Base-by-base conservation (phyloP, 2,888 invertebrate species). In the Lasioglossum lativentre region DNA sequence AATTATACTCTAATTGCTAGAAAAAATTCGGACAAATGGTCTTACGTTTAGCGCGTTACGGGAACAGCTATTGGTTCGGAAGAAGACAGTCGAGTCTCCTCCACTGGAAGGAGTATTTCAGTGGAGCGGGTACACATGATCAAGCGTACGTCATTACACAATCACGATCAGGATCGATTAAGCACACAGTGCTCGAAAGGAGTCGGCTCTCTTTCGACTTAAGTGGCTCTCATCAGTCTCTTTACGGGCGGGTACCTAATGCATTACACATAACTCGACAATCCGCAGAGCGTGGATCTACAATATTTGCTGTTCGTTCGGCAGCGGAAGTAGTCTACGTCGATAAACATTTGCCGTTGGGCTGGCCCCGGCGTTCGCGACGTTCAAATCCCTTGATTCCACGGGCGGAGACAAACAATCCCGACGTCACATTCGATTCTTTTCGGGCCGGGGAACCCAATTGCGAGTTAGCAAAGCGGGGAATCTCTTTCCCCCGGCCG, bases 381-480 rank as follows among this genome's bases (percentile, higher is more conserved):
- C 38, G 70, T 40, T 40, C 70, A 4, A n/a, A 70, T 70, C 70
- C 40, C 59, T 38, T 75, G 27, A 59, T 40, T 75, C 27, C 45
- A 23, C 38, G 47, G n/a, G 6, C 38, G 14, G 27, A 12, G 70
- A 68, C 30, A 40, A 68, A 76, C 66, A 52, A 68, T 34, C 42
- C 27, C 52, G n/a, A 47, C 68, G 52, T 70, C 77, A 42, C 81
- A 8, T 42, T 71, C 70, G 80, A 80, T 79, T 66, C 66, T 45
- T 73, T 38, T 66, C 38, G 30, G 19, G 27, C 38, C 47, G n/a
- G 8, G 76, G 38, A 47, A 45, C 19, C 77, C 79, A 78, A 74
- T 71, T 47, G 80, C 30, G 42, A 72, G 14, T 47, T 52, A n/a
- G 38, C 75, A n/a, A 47, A 52, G 34, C 75, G 63, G 34, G 68